These are phyloP conservation scores for Cryptotis parvus DNA, from an alignment of 2,113 vertebrate genomes.

Conservation along the genomic window DNA sequence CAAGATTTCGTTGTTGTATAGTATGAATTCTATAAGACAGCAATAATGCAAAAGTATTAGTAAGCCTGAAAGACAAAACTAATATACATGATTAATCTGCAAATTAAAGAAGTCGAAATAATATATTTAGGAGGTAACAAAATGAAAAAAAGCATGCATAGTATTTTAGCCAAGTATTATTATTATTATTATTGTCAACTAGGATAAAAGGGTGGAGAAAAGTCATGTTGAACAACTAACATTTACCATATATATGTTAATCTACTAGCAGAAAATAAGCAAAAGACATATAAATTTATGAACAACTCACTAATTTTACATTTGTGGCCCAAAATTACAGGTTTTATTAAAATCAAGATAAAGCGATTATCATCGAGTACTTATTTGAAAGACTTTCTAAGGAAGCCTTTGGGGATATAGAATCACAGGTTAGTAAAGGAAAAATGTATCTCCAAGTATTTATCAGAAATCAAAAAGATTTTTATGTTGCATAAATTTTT, in stretches of 20 bases:
- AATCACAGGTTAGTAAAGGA: not conserved
- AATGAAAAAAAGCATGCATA: not conserved
- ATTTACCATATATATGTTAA: not conserved
- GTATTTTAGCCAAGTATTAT: not conserved
- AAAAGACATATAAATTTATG: not conserved
- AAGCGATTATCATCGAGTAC: not conserved
- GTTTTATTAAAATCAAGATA: not conserved
- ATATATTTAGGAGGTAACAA: not conserved
- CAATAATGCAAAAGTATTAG: too few species aligned
- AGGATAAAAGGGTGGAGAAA: not conserved
- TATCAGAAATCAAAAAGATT: not conserved
- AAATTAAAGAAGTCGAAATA: not conserved
- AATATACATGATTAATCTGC: not conserved
- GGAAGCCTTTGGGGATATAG: not conserved
- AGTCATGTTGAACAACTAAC: not conserved
- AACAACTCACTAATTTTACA: not conserved
- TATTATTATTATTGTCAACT: not conserved
- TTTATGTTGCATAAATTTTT: too few species aligned
- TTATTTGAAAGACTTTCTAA: not conserved
- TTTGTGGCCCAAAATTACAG: not conserved
- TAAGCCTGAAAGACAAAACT: slow-evolving; percentile 12
- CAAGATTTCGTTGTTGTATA: too few species aligned
- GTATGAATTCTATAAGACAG: too few species aligned
- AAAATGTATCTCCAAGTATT: not conserved
- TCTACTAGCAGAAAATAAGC: not conserved